Percentiles rank a stretch among this genome's conserved stretches.
Conservation (phyloP, 2,113 vertebrate genomes). For the Jacana jacana region DNA sequence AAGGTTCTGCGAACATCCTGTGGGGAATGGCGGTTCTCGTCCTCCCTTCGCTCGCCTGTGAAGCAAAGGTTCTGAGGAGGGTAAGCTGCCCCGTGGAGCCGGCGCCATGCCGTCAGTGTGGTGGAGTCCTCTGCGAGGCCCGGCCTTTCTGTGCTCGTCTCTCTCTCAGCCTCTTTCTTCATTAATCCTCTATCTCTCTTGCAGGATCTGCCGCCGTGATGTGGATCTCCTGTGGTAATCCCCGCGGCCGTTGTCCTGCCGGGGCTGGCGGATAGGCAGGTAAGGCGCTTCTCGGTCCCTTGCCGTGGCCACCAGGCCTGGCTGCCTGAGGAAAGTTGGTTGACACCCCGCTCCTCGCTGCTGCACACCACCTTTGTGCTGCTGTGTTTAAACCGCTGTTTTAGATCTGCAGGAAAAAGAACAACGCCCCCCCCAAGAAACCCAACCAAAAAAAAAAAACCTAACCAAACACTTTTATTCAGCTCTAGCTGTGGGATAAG, state of each 20-base stretch:
- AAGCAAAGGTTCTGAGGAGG: neutral
- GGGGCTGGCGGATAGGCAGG: neutral
- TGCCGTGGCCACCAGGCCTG: neutral
- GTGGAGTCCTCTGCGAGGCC: neutral
- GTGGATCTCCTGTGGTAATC: neutral
- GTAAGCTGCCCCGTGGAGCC: neutral
- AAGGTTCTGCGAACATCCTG: too few species aligned
- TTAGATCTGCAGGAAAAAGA: neutral
- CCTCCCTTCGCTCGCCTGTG: neutral
- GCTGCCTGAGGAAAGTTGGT: neutral
- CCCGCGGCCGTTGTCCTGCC: neutral
- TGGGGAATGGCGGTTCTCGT: neutral
- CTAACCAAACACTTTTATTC: neutral
- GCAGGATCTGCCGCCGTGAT: neutral
- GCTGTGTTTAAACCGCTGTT: neutral
- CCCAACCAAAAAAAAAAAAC: too few species aligned
- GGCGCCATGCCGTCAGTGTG: neutral
- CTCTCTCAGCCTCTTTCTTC: rapidly evolving
- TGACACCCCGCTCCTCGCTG: rapidly evolving
- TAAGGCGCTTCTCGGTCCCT: neutral
- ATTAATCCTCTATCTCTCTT: rapidly evolving
- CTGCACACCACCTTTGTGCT: too few species aligned
- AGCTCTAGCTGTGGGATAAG: neutral
- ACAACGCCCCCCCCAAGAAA: too few species aligned
- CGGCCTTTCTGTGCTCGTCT: neutral